Evolutionary conservation across 2,113 vertebrate genomes (phyloP).

Genomic region (Pseudopipra pipra): DNA sequence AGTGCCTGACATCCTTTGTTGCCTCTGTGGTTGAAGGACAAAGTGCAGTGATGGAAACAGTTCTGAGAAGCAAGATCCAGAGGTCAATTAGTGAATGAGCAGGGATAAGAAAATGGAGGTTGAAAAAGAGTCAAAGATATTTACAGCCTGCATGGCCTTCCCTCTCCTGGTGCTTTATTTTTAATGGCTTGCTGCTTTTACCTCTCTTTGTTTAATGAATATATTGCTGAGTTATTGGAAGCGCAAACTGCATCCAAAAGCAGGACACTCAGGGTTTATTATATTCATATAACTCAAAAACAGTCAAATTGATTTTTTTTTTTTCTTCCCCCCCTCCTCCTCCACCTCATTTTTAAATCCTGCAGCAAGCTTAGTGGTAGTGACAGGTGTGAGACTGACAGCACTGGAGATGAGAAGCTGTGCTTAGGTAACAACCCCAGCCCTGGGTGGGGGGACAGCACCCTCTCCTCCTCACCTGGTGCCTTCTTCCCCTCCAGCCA

Average conservation of each 20-base stretch:
- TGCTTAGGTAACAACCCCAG: not conserved
- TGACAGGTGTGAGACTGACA: constrained; percentile 16
- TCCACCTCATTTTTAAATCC: constrained; percentile 38
- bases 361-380: not conserved
- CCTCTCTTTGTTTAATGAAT: constrained; percentile 68
- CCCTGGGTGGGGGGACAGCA: not conserved
- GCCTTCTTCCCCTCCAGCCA: not conserved
- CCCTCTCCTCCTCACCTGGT: not conserved
- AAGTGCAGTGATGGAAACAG: not conserved
- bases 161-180: constrained; percentile 43
- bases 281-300: constrained; percentile 63
- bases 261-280: constrained; percentile 66
- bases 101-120: constrained; percentile 51
- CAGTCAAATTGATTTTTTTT: constrained; percentile 37
- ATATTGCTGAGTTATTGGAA: constrained; percentile 67
- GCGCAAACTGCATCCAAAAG: constrained; percentile 60
- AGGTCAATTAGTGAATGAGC: constrained; percentile 47
- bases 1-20: not conserved
- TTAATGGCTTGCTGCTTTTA: constrained; percentile 66
- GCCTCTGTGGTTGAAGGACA: constrained; percentile 15
- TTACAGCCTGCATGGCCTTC: constrained; percentile 47
- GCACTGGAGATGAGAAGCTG: not conserved
- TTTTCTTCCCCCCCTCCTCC: not conserved
- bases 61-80: constrained; percentile 24
- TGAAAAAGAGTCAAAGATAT: constrained; percentile 65